A percentile compares a stretch with the other conserved stretches of the same genome.
Conservation (phyloP, 1,140 invertebrate genomes). For the Pteromalus puparum region DNA sequence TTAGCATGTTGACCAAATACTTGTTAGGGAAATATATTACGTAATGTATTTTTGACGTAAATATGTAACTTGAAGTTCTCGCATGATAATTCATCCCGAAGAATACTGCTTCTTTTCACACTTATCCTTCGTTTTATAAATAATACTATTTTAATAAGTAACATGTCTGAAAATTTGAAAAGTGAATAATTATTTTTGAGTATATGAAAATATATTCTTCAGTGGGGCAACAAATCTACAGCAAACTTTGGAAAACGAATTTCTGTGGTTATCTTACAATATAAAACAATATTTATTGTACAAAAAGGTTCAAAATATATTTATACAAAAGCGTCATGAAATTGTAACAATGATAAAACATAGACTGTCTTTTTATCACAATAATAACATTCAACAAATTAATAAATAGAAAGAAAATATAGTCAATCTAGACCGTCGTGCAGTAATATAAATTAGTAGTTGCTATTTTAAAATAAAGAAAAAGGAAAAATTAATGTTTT, state of each 20-base stretch:
- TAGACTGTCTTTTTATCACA: slow-evolving; percentile 20
- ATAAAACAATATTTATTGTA: slow-evolving; percentile 41
- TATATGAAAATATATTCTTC: slow-evolving; percentile 10
- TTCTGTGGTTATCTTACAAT: slow-evolving; percentile 26
- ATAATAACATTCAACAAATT: slow-evolving; percentile 14
- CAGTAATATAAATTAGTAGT: not conserved
- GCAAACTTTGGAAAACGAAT: slow-evolving; percentile 16
- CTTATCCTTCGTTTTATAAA: not conserved
- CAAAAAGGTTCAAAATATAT: slow-evolving; percentile 32
- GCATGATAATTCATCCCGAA: not conserved
- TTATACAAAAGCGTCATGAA: slow-evolving; percentile 29
- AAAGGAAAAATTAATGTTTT: slow-evolving; percentile 11
- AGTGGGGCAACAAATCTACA: slow-evolving; percentile 17
- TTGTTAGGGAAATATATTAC: slow-evolving; percentile 46
- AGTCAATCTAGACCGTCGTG: slow-evolving; percentile 15
- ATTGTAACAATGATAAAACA: slow-evolving; percentile 34
- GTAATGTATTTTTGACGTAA: slow-evolving; percentile 51
- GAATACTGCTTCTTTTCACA: not conserved
- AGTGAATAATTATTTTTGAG: not conserved
- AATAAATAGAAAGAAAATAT: not conserved
- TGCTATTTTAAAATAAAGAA: not conserved
- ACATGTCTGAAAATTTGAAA: not conserved
- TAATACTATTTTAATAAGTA: slow-evolving; percentile 10
- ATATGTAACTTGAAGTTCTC: slow-evolving; percentile 38
- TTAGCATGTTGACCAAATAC: slow-evolving; percentile 57